phyloP scores from a whole-genome alignment of 2,888 invertebrate genomes.

The Spisula subtruncata region DNA sequence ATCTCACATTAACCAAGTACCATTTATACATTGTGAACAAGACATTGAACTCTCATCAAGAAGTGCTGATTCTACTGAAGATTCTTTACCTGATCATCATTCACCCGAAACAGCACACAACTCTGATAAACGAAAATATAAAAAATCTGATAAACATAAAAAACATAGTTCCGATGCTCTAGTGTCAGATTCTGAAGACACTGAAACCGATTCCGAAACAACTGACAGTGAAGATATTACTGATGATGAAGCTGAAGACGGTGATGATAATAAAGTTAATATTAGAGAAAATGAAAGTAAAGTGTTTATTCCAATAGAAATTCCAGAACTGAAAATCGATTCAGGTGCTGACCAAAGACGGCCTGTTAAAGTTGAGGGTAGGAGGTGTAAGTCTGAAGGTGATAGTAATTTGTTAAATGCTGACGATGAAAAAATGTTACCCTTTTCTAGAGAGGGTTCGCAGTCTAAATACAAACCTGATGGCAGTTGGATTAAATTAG shows the following conservation, averaged over 20 bases:
- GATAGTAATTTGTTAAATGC: slow-evolving; percentile 54
- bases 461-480: slow-evolving; percentile 70
- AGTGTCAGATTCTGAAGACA: slow-evolving; percentile 28
- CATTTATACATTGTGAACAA: slow-evolving; percentile 69
- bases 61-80: slow-evolving; percentile 84
- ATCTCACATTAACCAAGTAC: slow-evolving; percentile 26
- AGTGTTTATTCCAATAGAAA: slow-evolving; percentile 62
- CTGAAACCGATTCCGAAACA: slow-evolving; percentile 23
- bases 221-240: slow-evolving; percentile 40
- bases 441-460: slow-evolving; percentile 60
- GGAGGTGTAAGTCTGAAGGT: slow-evolving; percentile 65
- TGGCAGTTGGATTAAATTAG: slow-evolving; percentile 76
- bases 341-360: slow-evolving; percentile 29
- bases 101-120: slow-evolving; percentile 68
- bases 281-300: slow-evolving; percentile 20
- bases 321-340: slow-evolving; percentile 50
- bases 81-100: slow-evolving; percentile 77
- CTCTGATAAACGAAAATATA: slow-evolving; percentile 22
- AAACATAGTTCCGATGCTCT: slow-evolving; percentile 40
- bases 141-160: slow-evolving; percentile 49
- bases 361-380: slow-evolving; percentile 43
- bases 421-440: slow-evolving; percentile 32
- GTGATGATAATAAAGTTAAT: slow-evolving; percentile 20
- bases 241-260: slow-evolving; percentile 32
- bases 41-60: slow-evolving; percentile 82